Conservation (phyloP, 2,113 vertebrate genomes). For the Anser brachyrhynchus region DNA sequence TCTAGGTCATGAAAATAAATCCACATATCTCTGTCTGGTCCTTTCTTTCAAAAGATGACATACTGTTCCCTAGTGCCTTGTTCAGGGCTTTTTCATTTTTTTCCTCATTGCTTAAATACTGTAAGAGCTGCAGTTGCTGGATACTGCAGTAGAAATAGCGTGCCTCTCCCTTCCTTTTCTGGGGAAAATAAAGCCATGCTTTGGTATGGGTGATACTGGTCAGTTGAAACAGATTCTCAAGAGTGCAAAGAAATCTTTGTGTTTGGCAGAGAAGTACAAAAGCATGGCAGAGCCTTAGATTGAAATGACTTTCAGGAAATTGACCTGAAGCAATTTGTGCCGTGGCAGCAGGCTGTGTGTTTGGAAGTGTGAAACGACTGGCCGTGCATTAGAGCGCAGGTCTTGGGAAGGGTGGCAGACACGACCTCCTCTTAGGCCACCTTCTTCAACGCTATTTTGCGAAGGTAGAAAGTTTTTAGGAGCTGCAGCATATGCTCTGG, state of each 20-base stretch:
- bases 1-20: background rate
- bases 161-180: background rate
- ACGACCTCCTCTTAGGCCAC: accelerated
- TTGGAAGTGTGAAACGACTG: background rate
- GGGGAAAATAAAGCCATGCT: background rate
- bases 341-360: background rate
- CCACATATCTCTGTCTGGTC: background rate
- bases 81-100: background rate
- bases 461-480: background rate
- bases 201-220: background rate
- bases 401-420: background rate
- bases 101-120: background rate
- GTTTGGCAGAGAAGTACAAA: background rate
- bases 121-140: background rate
- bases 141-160: background rate
- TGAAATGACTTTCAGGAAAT: background rate
- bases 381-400: background rate
- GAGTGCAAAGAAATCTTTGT: background rate
- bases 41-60: background rate
- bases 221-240: background rate
- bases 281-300: background rate
- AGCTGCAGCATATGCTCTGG: background rate
- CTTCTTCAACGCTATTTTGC: background rate
- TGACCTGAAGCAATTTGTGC: accelerated
- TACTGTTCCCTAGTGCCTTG: background rate